phyloP scores from a whole-genome alignment of 2,797 vertebrate species.

The Moxostoma hubbsi region DNA sequence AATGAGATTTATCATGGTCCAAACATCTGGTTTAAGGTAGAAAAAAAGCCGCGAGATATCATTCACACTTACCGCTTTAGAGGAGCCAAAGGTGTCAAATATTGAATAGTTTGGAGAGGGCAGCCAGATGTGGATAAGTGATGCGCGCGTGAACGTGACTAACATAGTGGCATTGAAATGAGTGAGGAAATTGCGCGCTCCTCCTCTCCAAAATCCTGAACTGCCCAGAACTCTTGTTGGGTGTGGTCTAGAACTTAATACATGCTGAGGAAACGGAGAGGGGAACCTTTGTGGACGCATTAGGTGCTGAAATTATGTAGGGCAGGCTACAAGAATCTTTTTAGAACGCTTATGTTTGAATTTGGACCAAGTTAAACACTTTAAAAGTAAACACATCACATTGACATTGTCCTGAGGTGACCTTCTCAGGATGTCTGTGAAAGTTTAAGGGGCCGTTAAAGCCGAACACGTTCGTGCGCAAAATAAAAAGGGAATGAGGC shows the following conservation, averaged over 20 bases:
- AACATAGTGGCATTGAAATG: constrained; percentile 53
- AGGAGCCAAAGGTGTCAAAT: constrained; percentile 18
- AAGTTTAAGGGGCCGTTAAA: too few relatives aligned
- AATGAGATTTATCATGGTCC: not conserved
- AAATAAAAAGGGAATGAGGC: constrained; percentile 45
- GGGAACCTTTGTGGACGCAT: constrained; percentile 21
- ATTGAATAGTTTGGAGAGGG: constrained; percentile 9
- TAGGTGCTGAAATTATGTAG: constrained; percentile 43
- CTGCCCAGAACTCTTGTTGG: constrained; percentile 59
- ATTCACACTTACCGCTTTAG: constrained; percentile 65
- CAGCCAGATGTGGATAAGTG: constrained; percentile 33
- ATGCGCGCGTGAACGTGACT: constrained; percentile 53
- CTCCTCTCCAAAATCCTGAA: constrained; percentile 51
- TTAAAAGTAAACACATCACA: not conserved
- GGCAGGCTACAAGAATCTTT: constrained; percentile 7
- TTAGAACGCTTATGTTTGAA: constrained; percentile 6
- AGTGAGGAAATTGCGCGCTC: constrained; percentile 55
- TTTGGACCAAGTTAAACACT: not conserved
- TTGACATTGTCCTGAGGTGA: not conserved
- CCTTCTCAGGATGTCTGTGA: too few relatives aligned
- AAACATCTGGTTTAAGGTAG: not conserved
- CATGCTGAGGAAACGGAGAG: constrained; percentile 20
- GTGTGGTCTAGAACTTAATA: constrained; percentile 70
- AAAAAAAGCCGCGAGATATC: not conserved
- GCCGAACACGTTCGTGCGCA: too few relatives aligned